Evolutionary conservation across 2,888 invertebrate genomes (phyloP).

Genomic region (Papilio protenor): DNA sequence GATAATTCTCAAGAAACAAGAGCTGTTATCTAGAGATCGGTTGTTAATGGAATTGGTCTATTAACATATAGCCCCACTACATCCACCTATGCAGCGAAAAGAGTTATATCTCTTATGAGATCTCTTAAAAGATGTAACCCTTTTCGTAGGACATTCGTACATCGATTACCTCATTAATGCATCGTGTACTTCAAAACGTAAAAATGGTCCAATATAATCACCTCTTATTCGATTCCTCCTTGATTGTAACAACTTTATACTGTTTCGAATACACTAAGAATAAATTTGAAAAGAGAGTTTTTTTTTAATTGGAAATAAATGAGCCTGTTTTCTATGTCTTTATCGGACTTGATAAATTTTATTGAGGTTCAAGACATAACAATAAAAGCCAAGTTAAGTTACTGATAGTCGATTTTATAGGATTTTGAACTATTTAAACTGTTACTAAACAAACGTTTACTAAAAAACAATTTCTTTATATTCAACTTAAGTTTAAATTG

Average conservation of each 20-base stretch:
- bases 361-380: slow-evolving; percentile 10
- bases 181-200: slow-evolving; percentile 21
- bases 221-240: neutral
- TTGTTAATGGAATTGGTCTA: slow-evolving; percentile 66
- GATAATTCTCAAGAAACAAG: slow-evolving; percentile 51
- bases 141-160: slow-evolving; percentile 25
- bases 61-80: slow-evolving; percentile 54
- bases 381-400: slow-evolving; percentile 15
- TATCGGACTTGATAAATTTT: slow-evolving; percentile 23
- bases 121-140: slow-evolving; percentile 11
- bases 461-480: neutral
- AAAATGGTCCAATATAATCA: slow-evolving; percentile 32
- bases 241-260: slow-evolving; percentile 12
- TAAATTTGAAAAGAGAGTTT: slow-evolving; percentile 22
- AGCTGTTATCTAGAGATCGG: slow-evolving; percentile 60
- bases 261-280: slow-evolving; percentile 4
- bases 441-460: neutral
- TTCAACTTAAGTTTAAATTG: too few species aligned
- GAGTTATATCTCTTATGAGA: neutral
- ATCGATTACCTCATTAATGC: slow-evolving; percentile 36
- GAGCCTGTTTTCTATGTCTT: slow-evolving; percentile 7
- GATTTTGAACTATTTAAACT: neutral
- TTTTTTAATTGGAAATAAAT: slow-evolving; percentile 24
- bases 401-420: slow-evolving; percentile 14
- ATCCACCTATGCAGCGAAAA: neutral